Evolutionary conservation across 1,140 invertebrate genomes (phyloP).

Genomic region (roundworm (Caenorhabditis elegans)): WBcel235 BX284605.5:14988001-14988500

Average conservation of each 20-base stretch:
- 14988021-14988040: background rate
- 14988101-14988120: background rate
- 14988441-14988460: too few relatives aligned
- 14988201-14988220: background rate
- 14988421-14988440: too few relatives aligned
- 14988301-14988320: background rate
- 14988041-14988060: background rate
- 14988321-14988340: background rate
- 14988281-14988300: background rate
- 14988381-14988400: too few relatives aligned
- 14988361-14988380: too few relatives aligned
- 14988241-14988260: background rate
- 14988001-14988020: background rate
- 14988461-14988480: too few relatives aligned
- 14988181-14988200: background rate
- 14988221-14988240: background rate
- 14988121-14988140: background rate
- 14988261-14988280: background rate
- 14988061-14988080: slow-evolving; percentile 5
- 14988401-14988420: too few relatives aligned
- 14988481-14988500: too few relatives aligned
- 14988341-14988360: too few relatives aligned
- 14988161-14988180: background rate
- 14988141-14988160: background rate
- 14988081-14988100: background rate